phyloP scores from a whole-genome alignment of 1,140 invertebrate genomes.

The Zaprionus taronus region DNA sequence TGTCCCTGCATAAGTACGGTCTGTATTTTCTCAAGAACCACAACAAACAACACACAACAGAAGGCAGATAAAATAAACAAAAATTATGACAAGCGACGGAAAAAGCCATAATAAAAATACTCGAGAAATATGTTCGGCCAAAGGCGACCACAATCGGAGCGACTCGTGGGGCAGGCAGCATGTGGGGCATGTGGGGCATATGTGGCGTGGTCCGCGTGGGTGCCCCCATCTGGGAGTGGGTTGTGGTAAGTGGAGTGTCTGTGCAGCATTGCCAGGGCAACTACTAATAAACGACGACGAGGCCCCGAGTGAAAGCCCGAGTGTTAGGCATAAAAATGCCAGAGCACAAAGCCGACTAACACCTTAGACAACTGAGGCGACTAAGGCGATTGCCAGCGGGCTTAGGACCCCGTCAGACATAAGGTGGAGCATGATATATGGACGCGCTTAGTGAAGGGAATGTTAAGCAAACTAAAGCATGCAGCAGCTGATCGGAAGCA shows the following conservation, averaged over 20 bases:
- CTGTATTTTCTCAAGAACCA: conserved; percentile 64
- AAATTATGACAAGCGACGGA: conserved; percentile 71
- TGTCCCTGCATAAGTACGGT: conserved; percentile 8
- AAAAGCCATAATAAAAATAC: conserved; percentile 68
- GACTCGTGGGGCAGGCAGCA: conserved; percentile 10
- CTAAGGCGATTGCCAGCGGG: conserved; percentile 34
- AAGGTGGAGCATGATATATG: conserved; percentile 19
- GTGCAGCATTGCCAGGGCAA: conserved; percentile 9
- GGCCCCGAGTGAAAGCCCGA: conserved; percentile 31
- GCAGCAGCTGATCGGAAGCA: neutral
- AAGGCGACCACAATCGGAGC: conserved; percentile 44
- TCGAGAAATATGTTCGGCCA: conserved; percentile 55
- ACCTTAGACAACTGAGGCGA: conserved; percentile 46
- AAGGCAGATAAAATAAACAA: conserved; percentile 75
- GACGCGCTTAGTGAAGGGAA: neutral
- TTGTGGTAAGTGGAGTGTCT: conserved; percentile 20
- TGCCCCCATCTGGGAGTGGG: conserved; percentile 33
- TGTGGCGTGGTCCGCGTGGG: conserved; percentile 25
- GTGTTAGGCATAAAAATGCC: conserved; percentile 73
- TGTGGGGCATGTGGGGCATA: conserved; percentile 31
- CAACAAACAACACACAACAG: conserved; percentile 50
- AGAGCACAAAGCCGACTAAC: conserved; percentile 66
- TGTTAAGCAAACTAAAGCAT: neutral
- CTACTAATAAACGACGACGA: conserved; percentile 64
- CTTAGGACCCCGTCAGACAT: conserved; percentile 23